Base-by-base conservation (phyloP, 2,888 invertebrate species). In the Nomada goodeniana region DNA sequence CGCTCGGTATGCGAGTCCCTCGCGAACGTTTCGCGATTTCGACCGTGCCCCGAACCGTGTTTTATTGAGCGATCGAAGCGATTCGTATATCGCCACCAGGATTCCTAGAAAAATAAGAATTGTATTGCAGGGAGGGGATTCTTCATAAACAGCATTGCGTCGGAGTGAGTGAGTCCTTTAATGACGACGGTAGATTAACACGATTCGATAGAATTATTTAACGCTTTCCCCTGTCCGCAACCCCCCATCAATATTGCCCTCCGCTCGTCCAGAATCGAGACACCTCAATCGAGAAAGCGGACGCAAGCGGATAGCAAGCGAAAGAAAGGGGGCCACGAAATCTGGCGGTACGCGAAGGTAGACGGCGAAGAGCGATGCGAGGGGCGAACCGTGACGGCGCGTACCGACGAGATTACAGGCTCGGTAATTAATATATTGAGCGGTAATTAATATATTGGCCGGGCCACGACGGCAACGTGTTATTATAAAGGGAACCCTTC, bases 381-480 rank as follows among this genome's bases (percentile, higher is more conserved):
- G 60, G 52, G 70, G 76, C 69, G 64, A 64, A 70, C 59, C 78
- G 42, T 87, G 89, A 89, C 89, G 91, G 91, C 90, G 85, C 88
- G 86, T 78, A 85, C 80, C 77, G 81, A 42, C 80, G 75, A 89
- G 90, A 93, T 93, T 93, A 92, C 89, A 92, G 92, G 92, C 90
- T 89, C 85, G 76, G 89, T 92, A 92, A 92, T 92, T 92, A 92
- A 91, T 92, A 91, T 92, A 92, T 91, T 91, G 91, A 90, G 89
- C 90, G 89, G 90, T 92, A 92, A 93, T 93, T 93, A 93, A 92
- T 92, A 92, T 92, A 92, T 92, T 91, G 91, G 89, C 75, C 86
- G 88, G 83, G 79, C 86, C 63, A 82, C 79, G 76, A 65, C 84
- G 77, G 89, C 84, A 92, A 91, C 91, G 86, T 92, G 86, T 92